Base-by-base conservation (phyloP, 2,113 vertebrate species). In the Gopherus flavomarginatus region DNA sequence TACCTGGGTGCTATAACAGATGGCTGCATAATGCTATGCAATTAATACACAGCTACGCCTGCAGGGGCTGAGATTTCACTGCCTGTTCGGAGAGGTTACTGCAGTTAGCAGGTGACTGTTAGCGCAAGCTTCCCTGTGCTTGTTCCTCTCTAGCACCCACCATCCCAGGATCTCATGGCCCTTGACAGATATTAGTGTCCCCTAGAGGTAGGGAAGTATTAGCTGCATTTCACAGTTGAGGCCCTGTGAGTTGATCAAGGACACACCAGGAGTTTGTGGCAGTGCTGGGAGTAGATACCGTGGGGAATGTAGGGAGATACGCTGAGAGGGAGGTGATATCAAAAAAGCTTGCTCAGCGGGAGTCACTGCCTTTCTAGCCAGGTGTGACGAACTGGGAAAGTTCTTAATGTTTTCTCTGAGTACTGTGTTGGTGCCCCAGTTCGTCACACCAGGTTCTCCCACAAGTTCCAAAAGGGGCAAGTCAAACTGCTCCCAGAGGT, bases 41-140 rank as follows among this genome's bases (percentile, higher is more conserved):
- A 92, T 97, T 95, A 97, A 86, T 93, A 89, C 92, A 93, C 94
- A 92, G 96, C 72, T 94, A 83, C 56, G 57, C 92, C 95, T 94
- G 91, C 91, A 1, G 86, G 93, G 88, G 89, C 2, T 12, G 87
- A 81, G 95, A 62, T 85, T 57, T 56, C 86, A 50, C 26, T 86
- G 94, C 94, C 85, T 81, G 52, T 47, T 65, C 26, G 81, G 92
- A 93, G 91, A 93, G 94, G 96, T 87, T 35, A 35, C 31, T n/a
- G 62, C 62, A 69, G 62, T 21, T n/a, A 69, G 62, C 16, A 69
- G 62, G 35, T 69, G 62, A 69, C 35, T 69, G 8, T 35, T 85
- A 42, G 17, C 3, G 89, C 54, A 86, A 90, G 95, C 92, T 69
- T 94, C 56, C 88, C 75, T 56, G 21, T 84, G 1, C 22, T 88